phyloP scores from a whole-genome alignment of 2,888 invertebrate species.

The Proisotoma minuta region DNA sequence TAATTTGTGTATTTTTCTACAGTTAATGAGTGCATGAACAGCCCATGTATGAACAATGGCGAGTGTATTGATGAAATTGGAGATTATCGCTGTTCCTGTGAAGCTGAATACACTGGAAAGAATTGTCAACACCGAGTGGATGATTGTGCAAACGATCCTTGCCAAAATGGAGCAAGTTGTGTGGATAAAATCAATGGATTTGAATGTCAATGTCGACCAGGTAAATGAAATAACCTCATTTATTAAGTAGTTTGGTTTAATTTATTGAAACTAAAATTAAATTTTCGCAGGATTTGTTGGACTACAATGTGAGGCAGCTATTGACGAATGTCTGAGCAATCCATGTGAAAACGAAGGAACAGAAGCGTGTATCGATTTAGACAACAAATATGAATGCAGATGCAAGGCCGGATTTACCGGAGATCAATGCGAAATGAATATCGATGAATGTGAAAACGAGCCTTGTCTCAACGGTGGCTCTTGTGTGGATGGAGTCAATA shows the following conservation, averaged over 20 bases:
- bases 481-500: conserved; percentile 79
- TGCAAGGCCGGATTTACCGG: conserved; percentile 87
- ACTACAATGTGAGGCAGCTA: conserved; percentile 86
- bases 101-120: conserved; percentile 89
- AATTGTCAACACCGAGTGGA: conserved; percentile 89
- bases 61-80: conserved; percentile 82
- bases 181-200: conserved; percentile 84
- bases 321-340: conserved; percentile 85
- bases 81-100: conserved; percentile 81
- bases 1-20: background rate
- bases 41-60: conserved; percentile 88
- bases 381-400: conserved; percentile 78
- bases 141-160: conserved; percentile 82
- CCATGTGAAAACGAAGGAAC: conserved; percentile 88
- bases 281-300: too few relatives aligned
- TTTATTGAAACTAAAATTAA: too few relatives aligned
- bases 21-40: conserved; percentile 74
- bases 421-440: conserved; percentile 73
- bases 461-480: conserved; percentile 86
- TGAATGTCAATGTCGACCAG: conserved; percentile 85
- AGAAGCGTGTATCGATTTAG: conserved; percentile 80
- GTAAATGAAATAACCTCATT: too few relatives aligned
- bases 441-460: conserved; percentile 77
- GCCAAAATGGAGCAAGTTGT: conserved; percentile 87
- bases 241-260: too few relatives aligned